Percentiles rank a stretch among this genome's conserved stretches.
Evolutionary conservation across 2,113 vertebrate species (phyloP).

Genomic region (Loxodonta africana): DNA sequence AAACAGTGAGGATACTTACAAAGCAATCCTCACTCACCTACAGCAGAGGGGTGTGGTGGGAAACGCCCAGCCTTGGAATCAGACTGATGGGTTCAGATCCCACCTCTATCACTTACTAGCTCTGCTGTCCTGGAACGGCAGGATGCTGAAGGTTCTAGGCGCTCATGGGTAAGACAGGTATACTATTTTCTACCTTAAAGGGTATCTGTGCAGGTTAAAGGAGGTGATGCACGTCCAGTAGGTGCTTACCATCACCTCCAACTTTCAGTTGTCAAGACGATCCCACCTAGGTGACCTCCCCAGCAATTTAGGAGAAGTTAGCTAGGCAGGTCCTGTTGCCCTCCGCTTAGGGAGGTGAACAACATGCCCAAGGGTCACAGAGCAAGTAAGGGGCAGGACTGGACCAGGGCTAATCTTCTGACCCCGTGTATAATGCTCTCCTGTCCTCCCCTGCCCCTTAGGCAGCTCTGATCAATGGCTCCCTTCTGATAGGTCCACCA

Average conservation of each 20-base stretch:
- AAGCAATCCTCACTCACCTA: not conserved
- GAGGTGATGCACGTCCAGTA: not conserved
- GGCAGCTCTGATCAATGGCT: not conserved
- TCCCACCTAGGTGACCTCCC: not conserved
- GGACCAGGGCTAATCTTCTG: not conserved
- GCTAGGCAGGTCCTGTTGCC: not conserved
- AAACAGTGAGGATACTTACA: not conserved
- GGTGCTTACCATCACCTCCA: not conserved
- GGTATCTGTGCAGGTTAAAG: not conserved
- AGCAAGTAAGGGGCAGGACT: not conserved
- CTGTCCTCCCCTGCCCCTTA: not conserved
- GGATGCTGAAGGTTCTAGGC: not conserved
- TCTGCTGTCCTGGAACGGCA: not conserved
- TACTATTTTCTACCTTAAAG: not conserved
- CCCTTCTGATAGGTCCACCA: not conserved
- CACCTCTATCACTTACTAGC: not conserved
- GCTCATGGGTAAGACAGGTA: not conserved
- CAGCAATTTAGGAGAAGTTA: not conserved
- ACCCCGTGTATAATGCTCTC: not conserved
- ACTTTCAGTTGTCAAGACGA: not conserved
- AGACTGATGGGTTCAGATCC: not conserved
- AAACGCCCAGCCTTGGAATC: rapidly evolving
- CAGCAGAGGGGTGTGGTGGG: not conserved
- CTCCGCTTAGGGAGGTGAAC: not conserved
- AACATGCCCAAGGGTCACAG: not conserved